phyloP scores from a whole-genome alignment of 2,888 invertebrate species.

The Scaptomyza polygonia region DNA sequence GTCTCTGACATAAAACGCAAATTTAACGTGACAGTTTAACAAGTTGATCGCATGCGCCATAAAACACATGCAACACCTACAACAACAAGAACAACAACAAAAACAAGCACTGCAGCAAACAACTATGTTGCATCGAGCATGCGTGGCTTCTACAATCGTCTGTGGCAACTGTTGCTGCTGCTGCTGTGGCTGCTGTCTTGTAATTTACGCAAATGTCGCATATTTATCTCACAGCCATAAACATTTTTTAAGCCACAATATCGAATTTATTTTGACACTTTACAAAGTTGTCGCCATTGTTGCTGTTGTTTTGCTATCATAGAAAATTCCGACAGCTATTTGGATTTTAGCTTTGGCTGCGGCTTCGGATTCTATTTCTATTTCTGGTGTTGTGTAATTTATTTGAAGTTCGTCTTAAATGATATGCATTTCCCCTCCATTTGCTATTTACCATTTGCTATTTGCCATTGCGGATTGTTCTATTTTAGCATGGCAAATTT shows the following conservation, averaged over 20 bases:
- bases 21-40: slow-evolving; percentile 79
- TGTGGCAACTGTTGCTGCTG: slow-evolving; percentile 25
- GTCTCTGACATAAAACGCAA: slow-evolving; percentile 73
- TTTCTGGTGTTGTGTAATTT: slow-evolving; percentile 67
- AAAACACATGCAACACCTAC: slow-evolving; percentile 81
- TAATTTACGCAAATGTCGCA: slow-evolving; percentile 80
- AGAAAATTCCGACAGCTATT: slow-evolving; percentile 51
- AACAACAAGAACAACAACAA: slow-evolving; percentile 62
- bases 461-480: slow-evolving; percentile 52
- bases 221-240: slow-evolving; percentile 78
- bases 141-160: slow-evolving; percentile 68
- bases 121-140: slow-evolving; percentile 56
- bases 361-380: slow-evolving; percentile 49
- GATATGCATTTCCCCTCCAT: slow-evolving; percentile 63
- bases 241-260: slow-evolving; percentile 80
- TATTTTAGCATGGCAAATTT: slow-evolving; percentile 68
- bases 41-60: slow-evolving; percentile 79
- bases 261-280: slow-evolving; percentile 81
- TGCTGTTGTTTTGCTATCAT: slow-evolving; percentile 62
- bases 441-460: slow-evolving; percentile 3
- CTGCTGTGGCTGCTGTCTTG: slow-evolving; percentile 66
- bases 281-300: slow-evolving; percentile 78
- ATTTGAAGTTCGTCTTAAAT: slow-evolving; percentile 74
- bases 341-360: slow-evolving; percentile 16
- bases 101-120: slow-evolving; percentile 26